Evolutionary conservation across 2,797 vertebrate species (phyloP), one percentile per base, ranked within the genome.

Genomic region (Neostethus bicornis): DNA sequence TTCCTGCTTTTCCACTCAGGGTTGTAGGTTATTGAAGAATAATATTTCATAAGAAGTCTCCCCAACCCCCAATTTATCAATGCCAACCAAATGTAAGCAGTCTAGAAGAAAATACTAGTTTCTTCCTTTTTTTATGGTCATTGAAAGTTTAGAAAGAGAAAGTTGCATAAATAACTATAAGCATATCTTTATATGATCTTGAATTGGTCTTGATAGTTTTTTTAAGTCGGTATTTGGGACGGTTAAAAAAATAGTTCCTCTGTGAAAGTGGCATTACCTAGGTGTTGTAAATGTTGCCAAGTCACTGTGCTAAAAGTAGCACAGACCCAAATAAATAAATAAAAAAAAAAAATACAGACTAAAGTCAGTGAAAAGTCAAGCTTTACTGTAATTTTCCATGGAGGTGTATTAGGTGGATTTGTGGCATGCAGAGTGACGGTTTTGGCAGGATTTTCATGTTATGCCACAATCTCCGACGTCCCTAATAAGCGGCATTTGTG

Each of bases 311-410:
- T 79, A 61, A 80, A 89, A 79, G 81, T 87, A 90, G 52, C 80
- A 84, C 87, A 81, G 89, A 72, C 79, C 79, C 69, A 61, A 80
- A 60, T 83, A 29, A 17, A 31, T 43, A 48, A 37, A 34, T n/a
- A 65, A 51, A 41, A 48, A 37, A 34, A n/a, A 65, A 51, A 41
- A 24, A 43, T 63, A 69, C 52, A 88, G 69, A 70, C 73, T 60
- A 83, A 91, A 87, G 87, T 89, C 89, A 89, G 90, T 90, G 84
- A 77, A 91, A 90, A 90, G 91, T 91, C 92, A 89, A 89, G 78
- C 66, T 61, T 81, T 61, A 79, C 77, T 70, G 88, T 79, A 73
- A 87, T 85, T 92, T 89, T 87, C 79, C 85, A 70, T 77, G 64
- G 77, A 88, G 89, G 90, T 90, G 89, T 63, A 85, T 82, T 74